These are phyloP conservation scores for Drosophila buzzatii DNA, from an alignment of 2,888 invertebrate genomes.

Conservation along the genomic window DNA sequence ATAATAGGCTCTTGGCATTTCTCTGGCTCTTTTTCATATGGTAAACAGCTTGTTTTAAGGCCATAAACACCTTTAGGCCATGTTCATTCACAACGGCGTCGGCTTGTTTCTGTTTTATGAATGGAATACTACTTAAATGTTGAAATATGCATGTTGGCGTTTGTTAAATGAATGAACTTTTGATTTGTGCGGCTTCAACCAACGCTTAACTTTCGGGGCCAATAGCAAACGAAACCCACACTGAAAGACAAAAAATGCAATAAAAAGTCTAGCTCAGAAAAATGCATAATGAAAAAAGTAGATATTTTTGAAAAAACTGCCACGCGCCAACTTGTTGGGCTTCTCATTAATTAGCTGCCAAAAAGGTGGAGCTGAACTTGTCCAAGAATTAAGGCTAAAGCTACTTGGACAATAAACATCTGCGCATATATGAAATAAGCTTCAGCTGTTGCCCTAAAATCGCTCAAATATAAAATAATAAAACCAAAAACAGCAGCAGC, in stretches of 20 bases:
- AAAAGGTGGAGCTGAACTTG: conserved; percentile 23
- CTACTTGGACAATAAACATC: conserved; percentile 10
- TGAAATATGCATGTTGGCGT: conserved; percentile 21
- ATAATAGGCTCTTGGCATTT: conserved; percentile 21
- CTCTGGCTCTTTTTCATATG: conserved; percentile 44
- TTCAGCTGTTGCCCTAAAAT: conserved; percentile 41
- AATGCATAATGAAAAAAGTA: conserved; percentile 8
- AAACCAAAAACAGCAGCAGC: conserved; percentile 11
- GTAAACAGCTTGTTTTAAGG: conserved; percentile 27
- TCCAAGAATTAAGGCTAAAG: conserved; percentile 34
- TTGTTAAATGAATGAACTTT: conserved; percentile 58
- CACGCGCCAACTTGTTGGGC: conserved; percentile 65
- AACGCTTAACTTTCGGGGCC: conserved; percentile 66
- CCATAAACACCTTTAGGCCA: conserved; percentile 54
- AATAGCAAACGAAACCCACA: conserved; percentile 40
- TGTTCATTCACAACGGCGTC: conserved; percentile 51
- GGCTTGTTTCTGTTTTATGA: conserved; percentile 37
- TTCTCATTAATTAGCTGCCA: conserved; percentile 63
- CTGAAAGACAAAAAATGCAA: conserved; percentile 26
- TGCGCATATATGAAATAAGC: conserved; percentile 29
- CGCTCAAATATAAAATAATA: conserved; percentile 20
- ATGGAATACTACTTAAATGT: conserved; percentile 41
- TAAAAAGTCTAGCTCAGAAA: conserved; percentile 15
- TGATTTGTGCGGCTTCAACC: conserved; percentile 44
- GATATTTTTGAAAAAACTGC: conserved; percentile 23